Conservation (phyloP, 30 jellyfish, hydroid and myxozoan species). For the Nemopilema nomurai region DNA sequence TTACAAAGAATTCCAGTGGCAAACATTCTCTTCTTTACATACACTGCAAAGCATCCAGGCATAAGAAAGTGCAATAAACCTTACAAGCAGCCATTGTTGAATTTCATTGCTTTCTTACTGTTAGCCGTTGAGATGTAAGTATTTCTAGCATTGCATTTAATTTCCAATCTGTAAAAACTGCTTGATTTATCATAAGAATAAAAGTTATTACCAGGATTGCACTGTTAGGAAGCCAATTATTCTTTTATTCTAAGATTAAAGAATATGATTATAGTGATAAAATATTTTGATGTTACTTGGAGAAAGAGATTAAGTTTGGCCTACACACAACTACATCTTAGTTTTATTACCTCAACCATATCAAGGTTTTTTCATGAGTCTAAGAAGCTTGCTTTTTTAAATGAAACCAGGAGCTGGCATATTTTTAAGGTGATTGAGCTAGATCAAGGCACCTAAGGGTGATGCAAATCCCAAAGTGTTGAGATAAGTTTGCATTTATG, state of each 20-base stretch:
- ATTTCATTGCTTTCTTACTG: conserved; percentile 83
- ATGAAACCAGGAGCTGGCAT: background rate
- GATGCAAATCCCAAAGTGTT: too few species aligned
- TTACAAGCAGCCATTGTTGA: conserved; percentile 80
- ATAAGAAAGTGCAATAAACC: conserved; percentile 63
- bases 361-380: too few species aligned
- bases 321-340: too few species aligned
- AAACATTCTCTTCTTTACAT: conserved; percentile 62
- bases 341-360: too few species aligned
- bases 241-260: too few species aligned
- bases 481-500: background rate
- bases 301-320: too few species aligned
- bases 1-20: conserved; percentile 76
- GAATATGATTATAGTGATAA: too few species aligned
- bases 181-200: background rate
- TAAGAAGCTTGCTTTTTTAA: background rate
- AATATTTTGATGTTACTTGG: too few species aligned
- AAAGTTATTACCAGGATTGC: too few species aligned
- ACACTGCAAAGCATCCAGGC: conserved; percentile 88
- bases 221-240: too few species aligned
- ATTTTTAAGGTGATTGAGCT: background rate
- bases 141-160: background rate
- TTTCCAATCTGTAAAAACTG: background rate
- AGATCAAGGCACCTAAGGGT: too few species aligned
- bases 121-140: conserved; percentile 81